Conservation (phyloP, 2,797 vertebrate genomes). For the Natrix natrix region DNA sequence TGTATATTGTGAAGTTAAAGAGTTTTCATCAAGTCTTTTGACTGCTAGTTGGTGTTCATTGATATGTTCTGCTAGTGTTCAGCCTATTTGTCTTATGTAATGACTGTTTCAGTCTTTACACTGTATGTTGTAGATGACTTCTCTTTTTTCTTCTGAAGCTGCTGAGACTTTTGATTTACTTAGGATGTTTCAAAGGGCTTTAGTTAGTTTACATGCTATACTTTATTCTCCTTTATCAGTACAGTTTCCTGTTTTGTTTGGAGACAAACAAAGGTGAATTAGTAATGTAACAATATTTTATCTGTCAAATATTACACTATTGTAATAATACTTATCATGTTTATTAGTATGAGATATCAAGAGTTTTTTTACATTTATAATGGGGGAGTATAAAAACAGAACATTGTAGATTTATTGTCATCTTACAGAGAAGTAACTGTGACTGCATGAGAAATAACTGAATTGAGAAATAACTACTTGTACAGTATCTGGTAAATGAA, state of each 20-base stretch:
- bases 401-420: not conserved
- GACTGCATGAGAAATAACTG: conserved; percentile 3
- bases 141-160: not conserved
- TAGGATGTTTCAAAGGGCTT: not conserved
- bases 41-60: not conserved
- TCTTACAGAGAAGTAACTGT: not conserved
- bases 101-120: not conserved
- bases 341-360: not conserved
- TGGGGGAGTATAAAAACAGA: too few relatives aligned
- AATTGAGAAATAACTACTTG: conserved; percentile 5
- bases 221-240: not conserved
- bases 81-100: not conserved
- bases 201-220: not conserved
- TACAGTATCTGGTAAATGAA: not conserved
- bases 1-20: not conserved
- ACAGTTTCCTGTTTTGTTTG: not conserved
- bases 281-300: not conserved
- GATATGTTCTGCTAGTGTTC: not conserved
- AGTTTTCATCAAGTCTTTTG: not conserved
- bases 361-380: not conserved
- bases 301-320: not conserved
- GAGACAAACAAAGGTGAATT: not conserved
- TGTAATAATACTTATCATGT: not conserved
- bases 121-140: not conserved
- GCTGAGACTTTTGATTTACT: not conserved